phyloP scores from a whole-genome alignment of 64 coral and sea anemone species.

The Hydrozoanthus tunicans region DNA sequence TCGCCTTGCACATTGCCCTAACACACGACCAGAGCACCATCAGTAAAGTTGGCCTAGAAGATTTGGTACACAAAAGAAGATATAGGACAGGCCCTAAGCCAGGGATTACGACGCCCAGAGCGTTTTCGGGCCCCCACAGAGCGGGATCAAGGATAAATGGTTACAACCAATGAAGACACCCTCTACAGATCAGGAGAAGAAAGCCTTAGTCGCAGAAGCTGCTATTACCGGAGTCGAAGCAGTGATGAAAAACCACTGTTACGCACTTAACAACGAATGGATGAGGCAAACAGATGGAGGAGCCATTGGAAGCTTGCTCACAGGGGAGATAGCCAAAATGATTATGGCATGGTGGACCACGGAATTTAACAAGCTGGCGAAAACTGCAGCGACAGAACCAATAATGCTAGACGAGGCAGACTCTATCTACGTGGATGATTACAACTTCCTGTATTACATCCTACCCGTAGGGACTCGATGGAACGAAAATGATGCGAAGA shows the following conservation, averaged over 20 bases:
- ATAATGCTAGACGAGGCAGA: constrained; percentile 2
- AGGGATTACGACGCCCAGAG: background rate
- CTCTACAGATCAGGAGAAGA: too few relatives aligned
- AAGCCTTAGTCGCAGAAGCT: too few relatives aligned
- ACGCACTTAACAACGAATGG: constrained; percentile 1
- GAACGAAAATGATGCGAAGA: background rate
- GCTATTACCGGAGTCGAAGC: constrained; percentile 4
- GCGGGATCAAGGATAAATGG: background rate
- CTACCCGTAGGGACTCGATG: background rate
- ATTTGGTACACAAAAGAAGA: background rate
- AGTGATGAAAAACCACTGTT: background rate
- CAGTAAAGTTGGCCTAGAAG: background rate
- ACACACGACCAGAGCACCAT: background rate
- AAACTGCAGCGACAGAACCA: background rate
- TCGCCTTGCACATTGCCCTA: background rate
- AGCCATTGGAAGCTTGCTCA: constrained; percentile 7
- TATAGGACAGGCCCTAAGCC: background rate
- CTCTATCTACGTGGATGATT: constrained; percentile 18
- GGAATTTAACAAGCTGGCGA: background rate
- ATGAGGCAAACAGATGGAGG: constrained; percentile 3
- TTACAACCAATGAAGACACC: background rate
- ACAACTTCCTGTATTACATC: background rate
- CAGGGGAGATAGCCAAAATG: background rate
- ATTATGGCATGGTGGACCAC: constrained; percentile 16
- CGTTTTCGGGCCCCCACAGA: background rate